phyloP scores from a whole-genome alignment of 2,888 invertebrate species.

The Sepioteuthis lessoniana region DNA sequence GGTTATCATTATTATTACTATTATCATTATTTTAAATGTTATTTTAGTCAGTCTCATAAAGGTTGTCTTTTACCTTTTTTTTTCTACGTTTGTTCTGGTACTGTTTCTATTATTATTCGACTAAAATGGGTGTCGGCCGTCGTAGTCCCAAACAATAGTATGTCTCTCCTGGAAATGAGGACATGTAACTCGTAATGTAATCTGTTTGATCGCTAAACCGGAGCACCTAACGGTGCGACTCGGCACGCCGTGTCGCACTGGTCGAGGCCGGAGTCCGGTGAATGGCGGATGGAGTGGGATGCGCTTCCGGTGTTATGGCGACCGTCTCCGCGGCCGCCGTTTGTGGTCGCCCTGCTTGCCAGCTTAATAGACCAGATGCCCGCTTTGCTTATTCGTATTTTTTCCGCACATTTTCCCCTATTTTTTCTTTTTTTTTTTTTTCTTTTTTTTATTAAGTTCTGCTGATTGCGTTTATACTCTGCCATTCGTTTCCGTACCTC shows the following conservation, averaged over 20 bases:
- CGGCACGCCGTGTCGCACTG: conserved; percentile 9
- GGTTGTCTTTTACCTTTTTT: background rate
- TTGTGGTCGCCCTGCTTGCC: conserved; percentile 21
- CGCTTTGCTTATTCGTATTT: background rate
- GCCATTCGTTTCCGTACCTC: background rate
- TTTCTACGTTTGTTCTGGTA: background rate
- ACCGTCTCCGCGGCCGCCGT: conserved; percentile 33
- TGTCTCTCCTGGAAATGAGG: conserved; percentile 21
- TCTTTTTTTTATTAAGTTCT: background rate
- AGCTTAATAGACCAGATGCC: conserved; percentile 9
- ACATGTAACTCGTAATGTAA: conserved; percentile 20
- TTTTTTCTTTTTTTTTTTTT: background rate
- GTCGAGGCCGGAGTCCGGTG: background rate
- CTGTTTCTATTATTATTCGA: background rate
- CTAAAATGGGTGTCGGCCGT: background rate
- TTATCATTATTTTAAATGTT: background rate
- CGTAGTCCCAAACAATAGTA: background rate
- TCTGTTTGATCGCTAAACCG: background rate
- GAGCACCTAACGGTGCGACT: background rate
- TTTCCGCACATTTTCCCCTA: background rate
- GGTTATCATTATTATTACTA: background rate
- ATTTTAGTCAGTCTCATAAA: background rate
- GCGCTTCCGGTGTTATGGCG: conserved; percentile 33
- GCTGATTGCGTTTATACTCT: background rate
- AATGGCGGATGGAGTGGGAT: background rate